Percentiles rank a stretch among this genome's conserved stretches.
phyloP scores from a whole-genome alignment of 2,113 vertebrate species.

The Pterocles burchelli region DNA sequence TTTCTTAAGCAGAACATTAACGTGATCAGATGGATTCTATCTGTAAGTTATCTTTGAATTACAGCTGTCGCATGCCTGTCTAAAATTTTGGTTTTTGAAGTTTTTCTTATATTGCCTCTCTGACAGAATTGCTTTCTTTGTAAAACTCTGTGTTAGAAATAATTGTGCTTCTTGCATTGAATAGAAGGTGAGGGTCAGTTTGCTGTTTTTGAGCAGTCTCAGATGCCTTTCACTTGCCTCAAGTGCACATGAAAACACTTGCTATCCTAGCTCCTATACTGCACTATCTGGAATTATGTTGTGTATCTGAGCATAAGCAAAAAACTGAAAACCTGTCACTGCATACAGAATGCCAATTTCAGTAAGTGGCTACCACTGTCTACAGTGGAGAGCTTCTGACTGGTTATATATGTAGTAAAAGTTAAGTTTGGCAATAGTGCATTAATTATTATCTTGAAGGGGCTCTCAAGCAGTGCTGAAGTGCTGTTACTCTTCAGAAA shows the following conservation, averaged over 20 bases:
- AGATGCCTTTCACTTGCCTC: neutral
- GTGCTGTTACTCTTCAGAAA: neutral
- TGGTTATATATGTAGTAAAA: neutral
- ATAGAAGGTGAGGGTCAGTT: neutral
- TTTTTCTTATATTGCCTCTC: neutral
- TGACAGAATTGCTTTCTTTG: neutral
- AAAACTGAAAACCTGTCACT: neutral
- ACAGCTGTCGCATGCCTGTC: neutral
- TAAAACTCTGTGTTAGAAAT: neutral
- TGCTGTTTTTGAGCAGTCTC: neutral
- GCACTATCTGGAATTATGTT: neutral
- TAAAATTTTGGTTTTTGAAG: neutral
- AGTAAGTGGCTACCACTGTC: neutral
- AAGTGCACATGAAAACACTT: neutral
- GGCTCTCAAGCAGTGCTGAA: neutral
- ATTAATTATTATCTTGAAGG: neutral
- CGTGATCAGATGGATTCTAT: neutral
- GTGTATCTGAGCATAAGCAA: neutral
- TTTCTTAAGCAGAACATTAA: neutral
- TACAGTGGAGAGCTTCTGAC: neutral
- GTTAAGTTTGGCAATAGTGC: neutral
- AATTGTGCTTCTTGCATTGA: neutral
- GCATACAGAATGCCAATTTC: neutral
- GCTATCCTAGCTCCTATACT: neutral
- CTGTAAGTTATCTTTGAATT: neutral